Base-by-base conservation (phyloP, 2,113 vertebrate species). In the Nothocercus nigrocapillus region DNA sequence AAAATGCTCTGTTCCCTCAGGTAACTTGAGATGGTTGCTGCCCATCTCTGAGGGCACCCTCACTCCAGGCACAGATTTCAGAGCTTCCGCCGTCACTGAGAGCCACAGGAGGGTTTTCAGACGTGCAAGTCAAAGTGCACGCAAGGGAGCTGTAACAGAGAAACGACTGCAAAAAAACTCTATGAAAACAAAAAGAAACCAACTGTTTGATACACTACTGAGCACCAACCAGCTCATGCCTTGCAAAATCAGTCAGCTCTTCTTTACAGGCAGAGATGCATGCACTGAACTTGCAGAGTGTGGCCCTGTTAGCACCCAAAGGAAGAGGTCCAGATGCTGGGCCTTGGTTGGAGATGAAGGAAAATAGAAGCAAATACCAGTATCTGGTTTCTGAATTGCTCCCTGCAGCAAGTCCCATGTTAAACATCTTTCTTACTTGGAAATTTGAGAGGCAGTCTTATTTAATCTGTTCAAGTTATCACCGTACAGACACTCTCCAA, bases 371-470 rank as follows among this genome's bases (percentile, higher is more conserved):
- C 28, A 56, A 86, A 42, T 34, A 56, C 13, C 38, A 83, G 45
- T 38, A 79, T 47, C 16, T 32, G 8, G 38, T 73, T 73, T 21
- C n/a, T 74, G 67, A 84, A 27, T 17, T 30, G 62, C 67, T 66
- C 45, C 67, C 32, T 21, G 16, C 38, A 61, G 22, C 4, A 51
- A 72, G 49, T 27, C 36, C 72, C 12, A 53, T 3, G 12, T 45
- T 40, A 72, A 78, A 61, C 8, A 34, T 17, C 38, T 30, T 73
- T 28, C 36, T 62, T 28, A 59, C 51, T 19, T 62, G 40, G 54
- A 82, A 90, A 56, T 5, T 0, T 0, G 8, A 77, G 38, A 44
- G 0, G 1, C n/a, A 32, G 21, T 28, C n/a, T 13, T 59, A 10
- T 17, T 20, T 42, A 20, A 70, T 21, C 49, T 76, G 8, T 38